phyloP scores from a whole-genome alignment of 2,797 vertebrate species.

The Rousettus madagascariensis region DNA sequence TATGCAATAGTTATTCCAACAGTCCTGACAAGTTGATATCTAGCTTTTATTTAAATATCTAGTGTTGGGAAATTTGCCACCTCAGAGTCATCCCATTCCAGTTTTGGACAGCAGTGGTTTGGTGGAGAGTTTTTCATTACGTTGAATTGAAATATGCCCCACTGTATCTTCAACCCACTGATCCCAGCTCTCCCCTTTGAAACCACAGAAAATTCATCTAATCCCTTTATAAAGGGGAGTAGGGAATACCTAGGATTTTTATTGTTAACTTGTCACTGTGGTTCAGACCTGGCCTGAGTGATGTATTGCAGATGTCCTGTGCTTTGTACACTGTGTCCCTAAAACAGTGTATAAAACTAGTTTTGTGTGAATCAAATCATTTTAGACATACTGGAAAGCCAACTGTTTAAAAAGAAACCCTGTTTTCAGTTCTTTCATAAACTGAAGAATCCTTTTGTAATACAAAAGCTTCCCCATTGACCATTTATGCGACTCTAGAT shows the following conservation, averaged over 20 bases:
- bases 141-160: background rate
- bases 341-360: slow-evolving; percentile 33
- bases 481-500: slow-evolving; percentile 29
- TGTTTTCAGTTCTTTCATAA: slow-evolving; percentile 52
- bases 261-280: slow-evolving; percentile 63
- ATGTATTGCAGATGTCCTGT: slow-evolving; percentile 38
- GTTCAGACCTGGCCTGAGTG: slow-evolving; percentile 56
- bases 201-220: slow-evolving; percentile 57
- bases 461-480: background rate
- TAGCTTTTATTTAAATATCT: slow-evolving; percentile 21
- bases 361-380: slow-evolving; percentile 51
- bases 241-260: slow-evolving; percentile 20
- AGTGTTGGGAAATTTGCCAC: background rate
- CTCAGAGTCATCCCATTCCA: background rate
- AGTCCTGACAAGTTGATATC: slow-evolving; percentile 1
- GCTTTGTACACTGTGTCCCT: slow-evolving; percentile 20
- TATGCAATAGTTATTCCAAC: background rate
- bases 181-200: slow-evolving; percentile 51
- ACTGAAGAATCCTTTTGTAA: slow-evolving; percentile 36
- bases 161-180: slow-evolving; percentile 6
- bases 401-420: slow-evolving; percentile 40
- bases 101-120: slow-evolving; percentile 7
- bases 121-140: background rate
- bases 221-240: slow-evolving; percentile 54
- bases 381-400: slow-evolving; percentile 41